Base-by-base conservation (phyloP, 1,140 invertebrate species). In the Lerema accius region DNA sequence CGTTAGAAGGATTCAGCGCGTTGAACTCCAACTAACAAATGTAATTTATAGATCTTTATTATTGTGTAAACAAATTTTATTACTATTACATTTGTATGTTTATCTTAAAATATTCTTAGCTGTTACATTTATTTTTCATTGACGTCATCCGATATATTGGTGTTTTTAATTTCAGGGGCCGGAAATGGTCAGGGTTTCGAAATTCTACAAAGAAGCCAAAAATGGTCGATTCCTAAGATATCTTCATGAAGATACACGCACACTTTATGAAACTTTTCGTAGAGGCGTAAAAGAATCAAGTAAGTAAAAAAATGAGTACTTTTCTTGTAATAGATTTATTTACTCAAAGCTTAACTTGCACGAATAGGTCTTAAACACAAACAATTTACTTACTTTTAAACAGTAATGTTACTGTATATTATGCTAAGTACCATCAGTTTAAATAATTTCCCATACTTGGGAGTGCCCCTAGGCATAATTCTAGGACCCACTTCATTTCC, bases 261-360 rank as follows among this genome's bases (percentile, higher is more conserved):
- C 98, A 2, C 86, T 99, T 0, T 98, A 98, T 83, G 97, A 99
- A 67, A 94, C 95, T 46, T 98, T 99, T 90, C 94, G 96, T 68
- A 93, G 95, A 89, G 98, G 98, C 71, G 95, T 97, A 67, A 96
- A 96, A 92, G 95, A 97, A 84, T 98, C 97, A 78, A 98, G 97
- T 97, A 90, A 95, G 94, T 94, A 35, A 10, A 10, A 13, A 13
- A 32, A 14, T 19, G 11, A 13, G 4, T 28, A 10, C 19, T 43
- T 9, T 42, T 14, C 32, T 9, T 32, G 13, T 10, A n/a, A n/a
- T n/a, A n/a, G n/a, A n/a, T 14, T 2, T 45, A 45, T 45, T 1
- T 45, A 15, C 4, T 45, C 11, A 15, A 6, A 45, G 4, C 39
- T 13, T 1, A 6, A 42, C 1, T 13, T 13, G 4, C 48, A 11